phyloP scores from a whole-genome alignment of 2,113 vertebrate species.

The Macquaria ambigua region DNA sequence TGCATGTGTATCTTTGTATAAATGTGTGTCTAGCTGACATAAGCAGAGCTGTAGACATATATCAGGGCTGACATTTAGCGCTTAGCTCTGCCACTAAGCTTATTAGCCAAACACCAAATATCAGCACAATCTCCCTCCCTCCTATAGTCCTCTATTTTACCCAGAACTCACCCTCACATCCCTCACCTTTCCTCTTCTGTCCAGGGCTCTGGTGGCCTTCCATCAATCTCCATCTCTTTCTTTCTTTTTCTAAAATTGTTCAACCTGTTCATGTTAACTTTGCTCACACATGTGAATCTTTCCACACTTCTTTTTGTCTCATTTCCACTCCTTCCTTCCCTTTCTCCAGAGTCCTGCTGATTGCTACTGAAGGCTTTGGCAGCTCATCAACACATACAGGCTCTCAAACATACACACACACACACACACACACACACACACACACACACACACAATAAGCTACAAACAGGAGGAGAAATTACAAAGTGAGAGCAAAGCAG shows the following conservation, averaged over 20 bases:
- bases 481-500: conserved; percentile 59
- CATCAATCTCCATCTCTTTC: conserved; percentile 1
- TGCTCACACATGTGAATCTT: conserved; percentile 45
- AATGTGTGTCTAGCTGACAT: conserved; percentile 77
- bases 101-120: conserved; percentile 84
- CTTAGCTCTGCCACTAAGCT: conserved; percentile 80
- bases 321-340: conserved; percentile 49
- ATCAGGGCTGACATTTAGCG: conserved; percentile 85
- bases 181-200: conserved; percentile 7
- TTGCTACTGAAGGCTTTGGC: conserved; percentile 69
- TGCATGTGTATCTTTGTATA: conserved; percentile 62
- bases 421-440: background rate
- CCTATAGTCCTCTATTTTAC: conserved; percentile 22
- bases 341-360: conserved; percentile 57
- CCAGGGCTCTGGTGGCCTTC: background rate
- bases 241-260: background rate
- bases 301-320: conserved; percentile 42
- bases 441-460: conserved; percentile 24
- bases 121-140: conserved; percentile 80
- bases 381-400: conserved; percentile 68
- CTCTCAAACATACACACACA: conserved; percentile 8
- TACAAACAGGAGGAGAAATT: conserved; percentile 58
- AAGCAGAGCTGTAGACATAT: conserved; percentile 81
- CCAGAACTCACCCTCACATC: conserved; percentile 20
- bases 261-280: conserved; percentile 33